Evolutionary conservation across 2,113 vertebrate genomes (phyloP).

Genomic region (Colinus virginianus): DNA sequence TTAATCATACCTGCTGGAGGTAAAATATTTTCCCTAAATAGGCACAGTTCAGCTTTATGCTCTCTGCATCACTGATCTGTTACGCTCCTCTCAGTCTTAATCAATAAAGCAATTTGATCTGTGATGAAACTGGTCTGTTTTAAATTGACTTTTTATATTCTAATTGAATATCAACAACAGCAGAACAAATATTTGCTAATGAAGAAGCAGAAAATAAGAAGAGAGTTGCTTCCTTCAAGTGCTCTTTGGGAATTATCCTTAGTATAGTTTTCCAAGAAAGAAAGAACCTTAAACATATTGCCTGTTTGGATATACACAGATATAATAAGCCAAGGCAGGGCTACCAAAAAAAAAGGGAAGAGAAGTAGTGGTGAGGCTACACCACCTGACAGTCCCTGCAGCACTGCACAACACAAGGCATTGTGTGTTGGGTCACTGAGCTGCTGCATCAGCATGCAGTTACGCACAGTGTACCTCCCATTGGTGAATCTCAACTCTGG

Average conservation of each 20-base stretch:
- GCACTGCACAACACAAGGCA: neutral
- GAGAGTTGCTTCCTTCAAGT: neutral
- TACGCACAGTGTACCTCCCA: neutral
- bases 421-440: neutral
- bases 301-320: fast-evolving
- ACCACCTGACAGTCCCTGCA: neutral
- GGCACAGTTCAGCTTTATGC: neutral
- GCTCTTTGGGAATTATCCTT: neutral
- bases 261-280: neutral
- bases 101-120: neutral
- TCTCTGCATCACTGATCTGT: neutral
- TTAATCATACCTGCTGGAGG: neutral
- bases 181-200: neutral
- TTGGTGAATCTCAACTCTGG: neutral
- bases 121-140: neutral
- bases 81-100: neutral
- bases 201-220: neutral
- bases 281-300: neutral
- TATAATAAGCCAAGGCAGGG: neutral
- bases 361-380: neutral
- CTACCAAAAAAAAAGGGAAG: neutral
- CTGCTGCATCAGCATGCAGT: neutral
- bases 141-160: neutral
- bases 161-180: neutral
- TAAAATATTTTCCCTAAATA: neutral